Evolutionary conservation across 2,113 vertebrate genomes (phyloP), one percentile per base, ranked within the genome.

Genomic region (Eidolon helvum): DNA sequence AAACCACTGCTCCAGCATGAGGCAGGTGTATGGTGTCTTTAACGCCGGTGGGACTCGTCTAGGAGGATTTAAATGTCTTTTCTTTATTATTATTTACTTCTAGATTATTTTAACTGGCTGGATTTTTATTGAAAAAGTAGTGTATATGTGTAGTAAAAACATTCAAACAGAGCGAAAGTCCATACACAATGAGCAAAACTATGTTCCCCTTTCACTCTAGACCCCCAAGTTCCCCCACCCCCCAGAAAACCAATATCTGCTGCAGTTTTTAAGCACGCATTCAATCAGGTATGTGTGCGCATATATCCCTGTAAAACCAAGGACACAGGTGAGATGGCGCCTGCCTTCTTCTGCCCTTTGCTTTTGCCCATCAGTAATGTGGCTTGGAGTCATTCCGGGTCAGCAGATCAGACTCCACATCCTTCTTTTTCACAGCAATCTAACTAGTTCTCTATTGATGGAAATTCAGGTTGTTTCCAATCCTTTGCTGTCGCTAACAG

Each of bases 101-200:
- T 35, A 75, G 26, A 5, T 50, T 78, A 61, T 90, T 71, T 55
- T 3, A 43, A 50, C 35, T 69, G 40, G 21, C n/a, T 68, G 40
- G n/a, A 83, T 55, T 90, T 69, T 72, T 69, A 63, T 75, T 86
- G 53, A 35, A 85, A 75, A 83, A 74, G 35, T 55, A 35, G 61
- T 14, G 10, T 15, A 10, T 30, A 18, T 40, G 65, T 12, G 4
- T 55, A n/a, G 30, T 68, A 80, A 91, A 68, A 87, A 59, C 12
- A 71, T 69, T 87, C 43, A 66, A 21, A 38, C 1, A 3, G 5
- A 30, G 6, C 71, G 33, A 55, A 87, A 35, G 26, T 45, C 35
- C 53, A 6, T 53, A 28, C 35, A 18, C 53, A 45, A 11, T 61
- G 50, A 92, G 45, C 78, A 40, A 84, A 83, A 57, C 35, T 40